These are phyloP conservation scores for Amphipoea oculea DNA, from an alignment of 2,888 invertebrate genomes.

Conservation along the genomic window DNA sequence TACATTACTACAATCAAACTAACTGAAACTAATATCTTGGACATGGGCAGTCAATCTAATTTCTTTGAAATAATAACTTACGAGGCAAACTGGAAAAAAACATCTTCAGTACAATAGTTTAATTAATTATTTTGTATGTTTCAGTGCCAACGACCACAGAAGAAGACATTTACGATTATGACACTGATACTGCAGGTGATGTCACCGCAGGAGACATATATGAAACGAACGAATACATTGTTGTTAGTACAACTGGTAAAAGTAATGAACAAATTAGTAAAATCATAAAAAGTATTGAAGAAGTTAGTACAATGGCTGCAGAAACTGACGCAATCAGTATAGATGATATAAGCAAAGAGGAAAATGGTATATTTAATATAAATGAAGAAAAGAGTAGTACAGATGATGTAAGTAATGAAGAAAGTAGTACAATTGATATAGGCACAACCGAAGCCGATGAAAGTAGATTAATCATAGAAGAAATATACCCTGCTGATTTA, in stretches of 20 bases:
- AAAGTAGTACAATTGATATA: constrained; percentile 10
- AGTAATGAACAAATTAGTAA: constrained; percentile 18
- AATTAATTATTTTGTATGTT: constrained; percentile 18
- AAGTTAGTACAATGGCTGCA: constrained; percentile 5
- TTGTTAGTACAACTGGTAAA: constrained; percentile 18
- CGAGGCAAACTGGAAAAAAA: neutral
- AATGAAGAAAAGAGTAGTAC: constrained; percentile 9
- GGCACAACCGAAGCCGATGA: neutral
- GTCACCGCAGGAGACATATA: constrained; percentile 2
- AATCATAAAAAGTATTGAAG: constrained; percentile 10
- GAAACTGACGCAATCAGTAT: neutral
- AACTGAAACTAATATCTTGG: neutral
- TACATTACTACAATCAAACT: neutral
- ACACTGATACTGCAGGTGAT: constrained; percentile 28
- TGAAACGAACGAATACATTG: constrained; percentile 24
- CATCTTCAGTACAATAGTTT: neutral
- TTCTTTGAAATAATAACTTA: neutral
- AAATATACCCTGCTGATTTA: neutral
- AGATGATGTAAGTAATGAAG: neutral
- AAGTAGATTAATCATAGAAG: constrained; percentile 10
- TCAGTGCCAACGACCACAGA: constrained; percentile 50
- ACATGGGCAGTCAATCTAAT: neutral
- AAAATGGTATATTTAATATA: constrained; percentile 6
- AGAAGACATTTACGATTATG: constrained; percentile 52
- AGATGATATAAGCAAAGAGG: constrained; percentile 4